Conservation (phyloP, 2,888 invertebrate species). For the Heliconius erato region DNA sequence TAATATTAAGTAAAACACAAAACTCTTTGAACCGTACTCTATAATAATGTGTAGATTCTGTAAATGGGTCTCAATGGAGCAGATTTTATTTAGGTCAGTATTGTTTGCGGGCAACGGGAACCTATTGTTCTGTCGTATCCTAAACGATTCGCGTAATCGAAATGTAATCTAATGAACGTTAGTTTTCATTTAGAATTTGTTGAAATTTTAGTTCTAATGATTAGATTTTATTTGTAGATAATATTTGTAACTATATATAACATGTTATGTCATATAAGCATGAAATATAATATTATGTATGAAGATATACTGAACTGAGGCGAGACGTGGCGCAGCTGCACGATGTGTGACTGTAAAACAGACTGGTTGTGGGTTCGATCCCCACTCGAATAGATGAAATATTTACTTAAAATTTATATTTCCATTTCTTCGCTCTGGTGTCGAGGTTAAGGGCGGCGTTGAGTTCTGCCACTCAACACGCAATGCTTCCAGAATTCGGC, state of each 20-base stretch:
- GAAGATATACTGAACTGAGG: too few species aligned
- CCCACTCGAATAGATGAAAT: too few species aligned
- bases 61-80: conserved; percentile 53
- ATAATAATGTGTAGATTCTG: conserved; percentile 50
- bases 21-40: background rate
- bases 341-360: too few species aligned
- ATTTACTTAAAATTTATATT: too few species aligned
- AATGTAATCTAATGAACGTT: conserved; percentile 46
- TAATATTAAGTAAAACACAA: background rate
- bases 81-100: conserved; percentile 54
- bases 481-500: too few species aligned
- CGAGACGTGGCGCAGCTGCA: too few species aligned
- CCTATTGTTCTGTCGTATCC: conserved; percentile 48
- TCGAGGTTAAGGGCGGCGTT: too few species aligned
- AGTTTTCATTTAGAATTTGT: background rate
- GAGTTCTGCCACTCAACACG: too few species aligned
- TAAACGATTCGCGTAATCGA: conserved; percentile 47
- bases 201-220: background rate
- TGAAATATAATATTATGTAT: background rate
- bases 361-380: too few species aligned
- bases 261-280: background rate
- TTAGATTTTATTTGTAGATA: background rate
- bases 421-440: too few species aligned
- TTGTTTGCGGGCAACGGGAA: conserved; percentile 48
- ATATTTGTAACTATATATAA: too few species aligned